Percentiles rank a stretch among this genome's conserved stretches.
These are phyloP conservation scores for Bunonema sp. DNA, from an alignment of 2,888 invertebrate genomes.

Conservation along the genomic window DNA sequence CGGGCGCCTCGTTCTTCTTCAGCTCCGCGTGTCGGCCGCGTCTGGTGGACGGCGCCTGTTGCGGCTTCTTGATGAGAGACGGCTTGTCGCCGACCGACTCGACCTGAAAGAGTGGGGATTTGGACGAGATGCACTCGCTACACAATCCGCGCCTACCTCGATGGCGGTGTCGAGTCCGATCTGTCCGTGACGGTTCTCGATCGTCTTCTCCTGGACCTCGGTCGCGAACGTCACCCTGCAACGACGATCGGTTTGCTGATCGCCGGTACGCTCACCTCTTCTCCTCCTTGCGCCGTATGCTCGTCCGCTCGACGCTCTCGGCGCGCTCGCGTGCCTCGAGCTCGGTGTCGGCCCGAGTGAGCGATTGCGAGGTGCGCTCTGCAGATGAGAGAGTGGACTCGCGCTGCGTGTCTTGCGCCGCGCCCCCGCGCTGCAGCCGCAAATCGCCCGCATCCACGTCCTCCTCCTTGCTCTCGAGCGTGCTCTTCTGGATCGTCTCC, in stretches of 20 bases:
- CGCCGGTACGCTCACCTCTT: not conserved
- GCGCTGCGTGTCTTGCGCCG: constrained; percentile 17
- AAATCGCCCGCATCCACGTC: constrained; percentile 11
- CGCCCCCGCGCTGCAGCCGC: constrained; percentile 26
- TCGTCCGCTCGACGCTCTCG: constrained; percentile 1
- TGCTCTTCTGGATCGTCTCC: too few species aligned
- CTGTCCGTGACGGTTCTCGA: constrained; percentile 21
- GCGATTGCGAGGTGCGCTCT: constrained; percentile 17
- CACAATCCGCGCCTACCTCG: constrained; percentile 7
- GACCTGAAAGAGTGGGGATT: constrained; percentile 7
- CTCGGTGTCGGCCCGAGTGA: constrained; percentile 12
- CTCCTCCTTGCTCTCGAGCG: not conserved
- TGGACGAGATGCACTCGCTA: too few species aligned
- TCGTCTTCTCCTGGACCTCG: constrained; percentile 37
- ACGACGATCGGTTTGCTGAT: not conserved
- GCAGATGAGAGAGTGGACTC: constrained; percentile 24
- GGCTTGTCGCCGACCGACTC: constrained; percentile 32
- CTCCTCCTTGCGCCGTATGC: not conserved
- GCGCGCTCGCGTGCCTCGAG: constrained; percentile 2
- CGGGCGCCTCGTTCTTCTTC: constrained; percentile 36
- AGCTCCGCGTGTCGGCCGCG: constrained; percentile 29
- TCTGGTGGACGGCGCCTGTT: too few species aligned
- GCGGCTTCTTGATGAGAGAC: constrained; percentile 43
- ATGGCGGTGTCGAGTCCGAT: constrained; percentile 15
- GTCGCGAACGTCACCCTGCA: constrained; percentile 41